phyloP scores from a whole-genome alignment of 1,140 invertebrate genomes.

The Maconellicoccus hirsutus region DNA sequence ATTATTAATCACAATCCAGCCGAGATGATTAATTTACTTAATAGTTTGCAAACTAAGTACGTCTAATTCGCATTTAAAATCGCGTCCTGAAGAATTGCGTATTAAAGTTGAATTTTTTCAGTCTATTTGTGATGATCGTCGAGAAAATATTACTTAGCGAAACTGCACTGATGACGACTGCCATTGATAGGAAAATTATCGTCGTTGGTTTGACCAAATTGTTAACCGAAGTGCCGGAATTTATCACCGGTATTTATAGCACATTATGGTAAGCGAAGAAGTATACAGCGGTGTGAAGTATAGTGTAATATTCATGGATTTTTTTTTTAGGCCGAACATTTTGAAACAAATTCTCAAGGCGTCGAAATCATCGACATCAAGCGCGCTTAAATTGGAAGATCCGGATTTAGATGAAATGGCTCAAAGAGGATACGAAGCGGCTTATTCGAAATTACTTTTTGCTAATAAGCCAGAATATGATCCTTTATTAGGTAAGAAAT shows the following conservation, averaged over 20 bases:
- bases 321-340: conserved; percentile 40
- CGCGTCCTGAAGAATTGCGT: no score
- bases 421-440: conserved; percentile 71
- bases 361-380: conserved; percentile 74
- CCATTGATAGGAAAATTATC: conserved; percentile 73
- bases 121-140: conserved; percentile 86
- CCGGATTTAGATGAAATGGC: conserved; percentile 81
- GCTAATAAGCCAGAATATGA: conserved; percentile 63
- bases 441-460: conserved; percentile 77
- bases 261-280: conserved; percentile 44
- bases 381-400: conserved; percentile 62
- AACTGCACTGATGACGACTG: conserved; percentile 70
- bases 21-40: conserved; percentile 61
- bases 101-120: neutral
- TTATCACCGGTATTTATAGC: conserved; percentile 53
- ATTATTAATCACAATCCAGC: conserved; percentile 61
- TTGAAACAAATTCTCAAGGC: conserved; percentile 66
- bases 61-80: no score
- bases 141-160: conserved; percentile 78
- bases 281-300: neutral
- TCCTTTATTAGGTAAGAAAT: conserved; percentile 47
- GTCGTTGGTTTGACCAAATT: conserved; percentile 79
- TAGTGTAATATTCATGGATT: no score
- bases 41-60: conserved; percentile 75
- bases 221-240: conserved; percentile 57